phyloP scores from a whole-genome alignment of 2,797 vertebrate species.

The Pipistrellus nathusii region DNA sequence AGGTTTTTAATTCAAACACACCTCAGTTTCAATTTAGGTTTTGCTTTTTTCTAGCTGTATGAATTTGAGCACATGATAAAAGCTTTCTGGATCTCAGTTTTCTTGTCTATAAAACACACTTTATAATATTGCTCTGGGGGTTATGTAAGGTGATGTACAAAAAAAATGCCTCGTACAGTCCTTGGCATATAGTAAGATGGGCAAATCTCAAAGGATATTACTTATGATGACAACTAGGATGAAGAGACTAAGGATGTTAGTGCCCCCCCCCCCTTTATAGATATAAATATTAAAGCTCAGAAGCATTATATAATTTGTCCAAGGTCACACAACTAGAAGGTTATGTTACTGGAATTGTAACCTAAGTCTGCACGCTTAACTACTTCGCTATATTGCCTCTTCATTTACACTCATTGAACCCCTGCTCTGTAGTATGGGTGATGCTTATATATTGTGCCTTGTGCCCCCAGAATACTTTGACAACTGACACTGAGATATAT shows the following conservation, averaged over 20 bases:
- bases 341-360: neutral
- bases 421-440: neutral
- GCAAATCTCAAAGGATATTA: neutral
- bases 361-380: neutral
- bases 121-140: neutral
- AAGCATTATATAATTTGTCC: neutral
- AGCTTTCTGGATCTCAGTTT: neutral
- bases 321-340: neutral
- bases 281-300: neutral
- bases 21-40: neutral
- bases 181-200: neutral
- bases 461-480: neutral
- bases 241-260: neutral
- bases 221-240: neutral
- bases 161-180: neutral
- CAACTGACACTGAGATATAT: neutral
- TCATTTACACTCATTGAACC: neutral
- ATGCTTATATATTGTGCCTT: neutral
- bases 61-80: neutral
- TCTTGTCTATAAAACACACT: neutral
- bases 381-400: neutral
- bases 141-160: neutral
- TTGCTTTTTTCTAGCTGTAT: neutral
- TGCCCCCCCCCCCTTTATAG: neutral
- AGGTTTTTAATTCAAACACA: neutral